These are phyloP conservation scores for Pandemis heparana DNA, from an alignment of 2,888 invertebrate species.

Conservation along the genomic window DNA sequence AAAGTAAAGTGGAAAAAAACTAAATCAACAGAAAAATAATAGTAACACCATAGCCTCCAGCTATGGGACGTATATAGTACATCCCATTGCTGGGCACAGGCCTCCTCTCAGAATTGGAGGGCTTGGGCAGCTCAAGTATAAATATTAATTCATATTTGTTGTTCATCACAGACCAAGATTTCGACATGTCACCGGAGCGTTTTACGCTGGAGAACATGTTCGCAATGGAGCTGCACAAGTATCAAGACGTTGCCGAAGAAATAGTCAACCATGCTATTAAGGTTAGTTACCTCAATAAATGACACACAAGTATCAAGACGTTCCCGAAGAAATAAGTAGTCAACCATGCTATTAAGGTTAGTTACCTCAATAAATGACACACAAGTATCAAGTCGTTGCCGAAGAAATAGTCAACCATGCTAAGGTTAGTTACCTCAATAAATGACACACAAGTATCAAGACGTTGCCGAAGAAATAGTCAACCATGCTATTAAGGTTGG, in stretches of 20 bases:
- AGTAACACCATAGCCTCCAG: too few relatives aligned
- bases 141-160: neutral
- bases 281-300: conserved; percentile 52
- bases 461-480: conserved; percentile 94
- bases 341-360: conserved; percentile 92
- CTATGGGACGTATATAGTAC: too few relatives aligned
- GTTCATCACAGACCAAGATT: conserved; percentile 83
- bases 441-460: conserved; percentile 90
- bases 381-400: conserved; percentile 93
- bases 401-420: conserved; percentile 95
- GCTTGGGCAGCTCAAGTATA: too few relatives aligned
- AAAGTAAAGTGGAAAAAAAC: too few relatives aligned
- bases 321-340: conserved; percentile 95
- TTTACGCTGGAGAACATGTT: conserved; percentile 97
- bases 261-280: conserved; percentile 96
- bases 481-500: conserved; percentile 92
- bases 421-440: conserved; percentile 76
- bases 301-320: conserved; percentile 92
- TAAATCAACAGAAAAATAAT: too few relatives aligned
- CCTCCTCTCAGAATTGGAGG: too few relatives aligned
- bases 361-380: conserved; percentile 55
- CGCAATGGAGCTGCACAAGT: conserved; percentile 95
- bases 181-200: conserved; percentile 95
- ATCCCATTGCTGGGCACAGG: too few relatives aligned
- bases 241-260: conserved; percentile 93